phyloP scores from a whole-genome alignment of 2,797 vertebrate species.

The Smutsia temminckii region DNA sequence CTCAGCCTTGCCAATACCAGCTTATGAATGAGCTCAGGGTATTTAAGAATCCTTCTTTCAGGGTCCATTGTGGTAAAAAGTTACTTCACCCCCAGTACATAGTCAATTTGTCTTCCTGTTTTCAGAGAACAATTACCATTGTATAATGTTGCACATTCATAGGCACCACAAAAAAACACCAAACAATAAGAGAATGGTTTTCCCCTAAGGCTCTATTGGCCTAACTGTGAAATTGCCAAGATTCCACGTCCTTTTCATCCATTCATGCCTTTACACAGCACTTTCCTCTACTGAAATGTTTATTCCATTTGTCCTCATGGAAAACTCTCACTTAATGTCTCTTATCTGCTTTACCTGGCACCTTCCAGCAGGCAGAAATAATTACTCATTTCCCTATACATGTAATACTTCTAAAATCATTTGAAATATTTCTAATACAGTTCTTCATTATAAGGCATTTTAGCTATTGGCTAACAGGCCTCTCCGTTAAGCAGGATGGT shows the following conservation, averaged over 20 bases:
- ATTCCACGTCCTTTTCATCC: slow-evolving; percentile 29
- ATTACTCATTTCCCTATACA: not conserved
- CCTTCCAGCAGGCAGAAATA: not conserved
- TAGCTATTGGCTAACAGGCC: not conserved
- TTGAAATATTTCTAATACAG: slow-evolving; percentile 40
- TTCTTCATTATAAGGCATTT: slow-evolving; percentile 23
- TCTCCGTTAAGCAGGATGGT: not conserved
- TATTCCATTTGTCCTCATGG: not conserved
- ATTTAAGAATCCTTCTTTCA: slow-evolving; percentile 60
- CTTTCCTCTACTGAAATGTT: not conserved
- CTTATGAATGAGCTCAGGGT: slow-evolving; percentile 64
- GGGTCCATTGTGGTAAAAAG: slow-evolving; percentile 14
- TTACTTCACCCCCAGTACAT: slow-evolving; percentile 51
- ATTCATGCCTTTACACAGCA: not conserved
- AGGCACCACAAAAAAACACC: not conserved
- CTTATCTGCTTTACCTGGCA: not conserved
- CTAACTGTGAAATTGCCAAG: slow-evolving; percentile 34
- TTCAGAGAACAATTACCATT: slow-evolving; percentile 53
- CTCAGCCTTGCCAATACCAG: slow-evolving; percentile 66
- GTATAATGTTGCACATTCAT: not conserved
- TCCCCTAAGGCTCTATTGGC: not conserved
- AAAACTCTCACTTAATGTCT: slow-evolving; percentile 11
- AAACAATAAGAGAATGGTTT: not conserved
- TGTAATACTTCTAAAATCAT: not conserved
- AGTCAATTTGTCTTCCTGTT: slow-evolving; percentile 55